Conservation (phyloP, 2,797 vertebrate species). For the Macropus fuliginosus region DNA sequence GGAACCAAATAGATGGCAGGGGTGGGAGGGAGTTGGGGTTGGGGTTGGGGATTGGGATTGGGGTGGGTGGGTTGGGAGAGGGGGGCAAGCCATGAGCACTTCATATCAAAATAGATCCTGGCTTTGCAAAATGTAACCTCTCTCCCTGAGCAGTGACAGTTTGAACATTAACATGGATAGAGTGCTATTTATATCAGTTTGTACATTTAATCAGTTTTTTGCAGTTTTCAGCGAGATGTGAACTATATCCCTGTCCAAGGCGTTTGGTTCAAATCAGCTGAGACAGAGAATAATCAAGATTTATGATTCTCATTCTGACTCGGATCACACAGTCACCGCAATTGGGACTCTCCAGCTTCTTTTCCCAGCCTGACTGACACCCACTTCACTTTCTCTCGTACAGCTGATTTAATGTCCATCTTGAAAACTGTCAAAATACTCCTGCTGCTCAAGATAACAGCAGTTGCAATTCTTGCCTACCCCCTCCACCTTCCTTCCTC, state of each 20-base stretch:
- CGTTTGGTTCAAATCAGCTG: constrained; percentile 85
- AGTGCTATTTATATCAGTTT: constrained; percentile 84
- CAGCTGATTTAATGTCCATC: constrained; percentile 81
- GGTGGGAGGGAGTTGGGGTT: neutral
- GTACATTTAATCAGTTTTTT: constrained; percentile 85
- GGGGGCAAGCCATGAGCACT: neutral
- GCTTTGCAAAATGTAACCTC: constrained; percentile 36
- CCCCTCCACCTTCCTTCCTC: neutral
- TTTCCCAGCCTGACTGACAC: constrained; percentile 82
- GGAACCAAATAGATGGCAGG: neutral
- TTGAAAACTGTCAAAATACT: constrained; percentile 81
- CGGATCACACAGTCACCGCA: constrained; percentile 74
- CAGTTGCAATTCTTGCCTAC: neutral
- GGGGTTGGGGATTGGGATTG: accelerated
- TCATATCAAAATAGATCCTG: neutral
- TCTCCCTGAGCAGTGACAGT: constrained; percentile 69
- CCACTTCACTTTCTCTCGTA: constrained; percentile 81
- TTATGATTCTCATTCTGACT: constrained; percentile 86
- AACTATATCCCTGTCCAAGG: constrained; percentile 81
- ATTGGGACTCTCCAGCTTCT: constrained; percentile 71
- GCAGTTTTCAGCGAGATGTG: constrained; percentile 83
- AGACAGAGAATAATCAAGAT: constrained; percentile 89
- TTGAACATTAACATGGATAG: constrained; percentile 76
- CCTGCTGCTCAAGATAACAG: constrained; percentile 81
- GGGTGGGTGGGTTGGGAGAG: neutral